Percentiles rank a stretch among this genome's conserved stretches.
Evolutionary conservation across 2,797 vertebrate species (phyloP).

Genomic region (Dendrocincla tyrannina): DNA sequence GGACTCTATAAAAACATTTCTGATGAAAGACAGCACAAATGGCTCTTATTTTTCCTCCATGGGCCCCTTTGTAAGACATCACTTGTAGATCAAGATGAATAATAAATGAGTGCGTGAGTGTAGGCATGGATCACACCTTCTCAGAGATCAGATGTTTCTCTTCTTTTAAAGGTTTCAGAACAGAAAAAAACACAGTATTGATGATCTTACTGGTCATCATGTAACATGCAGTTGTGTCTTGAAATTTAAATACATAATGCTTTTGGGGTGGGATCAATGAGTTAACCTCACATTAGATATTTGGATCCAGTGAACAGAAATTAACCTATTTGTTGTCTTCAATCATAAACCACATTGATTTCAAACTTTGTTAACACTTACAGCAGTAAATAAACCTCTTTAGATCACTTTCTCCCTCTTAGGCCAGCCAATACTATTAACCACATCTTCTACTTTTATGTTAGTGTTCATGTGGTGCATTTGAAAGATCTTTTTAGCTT

Average conservation of each 20-base stretch:
- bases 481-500: background rate
- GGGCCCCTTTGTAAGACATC: background rate
- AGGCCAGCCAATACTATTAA: background rate
- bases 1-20: background rate
- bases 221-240: background rate
- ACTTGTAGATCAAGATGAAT: slow-evolving; percentile 50
- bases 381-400: background rate
- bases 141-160: slow-evolving; percentile 26
- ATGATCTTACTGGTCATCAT: background rate
- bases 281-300: slow-evolving; percentile 10
- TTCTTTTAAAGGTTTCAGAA: slow-evolving; percentile 26
- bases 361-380: background rate
- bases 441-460: background rate
- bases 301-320: slow-evolving; percentile 4
- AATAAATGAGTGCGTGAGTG: slow-evolving; percentile 46
- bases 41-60: slow-evolving; percentile 38
- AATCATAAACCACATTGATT: background rate
- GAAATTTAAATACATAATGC: slow-evolving; percentile 29
- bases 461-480: background rate
- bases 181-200: background rate
- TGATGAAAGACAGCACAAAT: slow-evolving; percentile 46
- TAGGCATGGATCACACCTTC: slow-evolving; percentile 49
- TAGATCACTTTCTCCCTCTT: background rate
- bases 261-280: background rate
- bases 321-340: background rate